These are phyloP conservation scores for Neofelis nebulosa DNA, from an alignment of 2,113 vertebrate species.

Conservation along the genomic window DNA sequence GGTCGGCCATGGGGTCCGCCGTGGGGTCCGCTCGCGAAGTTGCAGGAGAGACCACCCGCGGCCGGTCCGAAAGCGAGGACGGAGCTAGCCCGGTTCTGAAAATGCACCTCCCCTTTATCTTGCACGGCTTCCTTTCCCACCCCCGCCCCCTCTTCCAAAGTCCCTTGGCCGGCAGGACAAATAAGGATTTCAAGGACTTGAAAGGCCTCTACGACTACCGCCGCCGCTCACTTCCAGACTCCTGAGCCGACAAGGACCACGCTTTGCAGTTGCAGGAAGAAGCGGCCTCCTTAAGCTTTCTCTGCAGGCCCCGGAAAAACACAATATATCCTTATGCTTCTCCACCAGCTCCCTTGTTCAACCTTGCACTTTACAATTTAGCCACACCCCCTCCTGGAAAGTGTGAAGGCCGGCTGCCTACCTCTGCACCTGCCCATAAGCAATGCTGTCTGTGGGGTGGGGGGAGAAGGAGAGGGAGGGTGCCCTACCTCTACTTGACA, in stretches of 20 bases:
- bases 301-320: not conserved
- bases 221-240: not conserved
- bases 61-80: not conserved
- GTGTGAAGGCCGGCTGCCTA: accelerated
- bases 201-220: not conserved
- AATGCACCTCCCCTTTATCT: not conserved
- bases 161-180: not conserved
- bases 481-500: not conserved
- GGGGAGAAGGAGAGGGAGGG: no score
- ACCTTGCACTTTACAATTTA: not conserved
- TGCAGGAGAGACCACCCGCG: not conserved
- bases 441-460: no score
- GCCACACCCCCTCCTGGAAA: not conserved
- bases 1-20: conserved; percentile 60
- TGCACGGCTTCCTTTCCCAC: not conserved
- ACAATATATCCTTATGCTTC: accelerated
- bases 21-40: not conserved
- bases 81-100: accelerated
- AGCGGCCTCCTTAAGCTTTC: not conserved
- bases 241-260: not conserved
- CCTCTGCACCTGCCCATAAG: accelerated
- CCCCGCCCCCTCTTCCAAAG: not conserved
- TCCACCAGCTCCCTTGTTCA: not conserved
- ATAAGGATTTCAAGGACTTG: not conserved
- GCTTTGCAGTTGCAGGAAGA: not conserved